Conservation (phyloP, 2,113 vertebrate genomes). For the Campylomormyrus numenius region DNA sequence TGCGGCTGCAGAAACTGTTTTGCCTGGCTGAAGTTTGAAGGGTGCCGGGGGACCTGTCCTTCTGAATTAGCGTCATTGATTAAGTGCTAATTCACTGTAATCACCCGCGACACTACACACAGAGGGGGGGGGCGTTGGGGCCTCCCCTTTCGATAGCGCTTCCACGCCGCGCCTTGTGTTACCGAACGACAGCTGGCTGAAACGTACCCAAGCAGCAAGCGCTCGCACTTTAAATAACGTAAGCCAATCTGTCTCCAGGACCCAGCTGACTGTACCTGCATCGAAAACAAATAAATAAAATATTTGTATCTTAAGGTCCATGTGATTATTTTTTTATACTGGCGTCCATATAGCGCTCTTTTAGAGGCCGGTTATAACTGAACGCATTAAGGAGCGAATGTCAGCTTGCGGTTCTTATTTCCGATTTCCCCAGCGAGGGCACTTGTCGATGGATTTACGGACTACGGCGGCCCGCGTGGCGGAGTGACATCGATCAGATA, state of each 20-base stretch:
- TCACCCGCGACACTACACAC: conserved; percentile 67
- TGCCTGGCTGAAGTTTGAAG: conserved; percentile 70
- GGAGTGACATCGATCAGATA: conserved; percentile 59
- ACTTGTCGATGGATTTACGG: conserved; percentile 9
- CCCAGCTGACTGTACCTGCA: not conserved
- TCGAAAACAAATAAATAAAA: not conserved
- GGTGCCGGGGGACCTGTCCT: conserved; percentile 59
- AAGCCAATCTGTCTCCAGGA: not conserved
- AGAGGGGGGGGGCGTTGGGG: conserved; percentile 58
- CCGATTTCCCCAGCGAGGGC: not conserved
- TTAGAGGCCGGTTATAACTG: not conserved
- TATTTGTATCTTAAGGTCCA: not conserved
- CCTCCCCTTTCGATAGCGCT: conserved; percentile 17
- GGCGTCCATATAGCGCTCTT: not conserved
- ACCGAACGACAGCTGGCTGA: not conserved
- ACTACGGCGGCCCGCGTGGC: not conserved
- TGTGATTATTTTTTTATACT: not conserved
- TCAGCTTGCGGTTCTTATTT: conserved; percentile 3
- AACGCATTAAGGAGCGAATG: conserved; percentile 5
- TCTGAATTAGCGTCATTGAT: conserved; percentile 71
- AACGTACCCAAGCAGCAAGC: not conserved
- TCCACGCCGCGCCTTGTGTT: not conserved
- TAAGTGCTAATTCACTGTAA: conserved; percentile 73
- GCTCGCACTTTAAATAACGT: not conserved
- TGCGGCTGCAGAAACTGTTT: conserved; percentile 81